Percentiles rank a stretch among this genome's conserved stretches.
phyloP scores from a whole-genome alignment of 2,797 vertebrate genomes.

The Siniperca obscura region DNA sequence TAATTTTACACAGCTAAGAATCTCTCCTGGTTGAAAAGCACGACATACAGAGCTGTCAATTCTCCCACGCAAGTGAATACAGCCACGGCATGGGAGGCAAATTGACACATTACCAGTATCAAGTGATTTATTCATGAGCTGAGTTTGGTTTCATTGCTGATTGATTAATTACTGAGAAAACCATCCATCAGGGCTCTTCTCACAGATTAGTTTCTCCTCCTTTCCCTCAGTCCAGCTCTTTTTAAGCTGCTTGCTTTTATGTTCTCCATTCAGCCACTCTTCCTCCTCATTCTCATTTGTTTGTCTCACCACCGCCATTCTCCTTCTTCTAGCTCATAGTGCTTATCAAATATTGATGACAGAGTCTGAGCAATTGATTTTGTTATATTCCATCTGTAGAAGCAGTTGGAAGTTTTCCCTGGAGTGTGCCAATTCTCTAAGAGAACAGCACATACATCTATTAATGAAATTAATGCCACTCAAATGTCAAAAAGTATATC shows the following conservation, averaged over 20 bases:
- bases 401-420: neutral
- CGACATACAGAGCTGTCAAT: neutral
- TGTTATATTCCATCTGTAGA: constrained; percentile 14
- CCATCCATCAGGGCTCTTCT: neutral
- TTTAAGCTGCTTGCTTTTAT: too few species aligned
- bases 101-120: constrained; percentile 21
- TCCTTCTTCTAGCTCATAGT: neutral
- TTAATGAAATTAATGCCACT: neutral
- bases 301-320: neutral
- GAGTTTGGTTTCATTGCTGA: constrained; percentile 8
- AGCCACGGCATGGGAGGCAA: neutral
- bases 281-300: constrained; percentile 7
- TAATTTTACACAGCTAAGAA: constrained; percentile 15
- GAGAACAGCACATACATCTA: neutral
- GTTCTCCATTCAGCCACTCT: neutral
- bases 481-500: neutral
- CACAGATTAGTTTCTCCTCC: neutral
- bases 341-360: constrained; percentile 52
- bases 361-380: constrained; percentile 41
- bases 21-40: constrained; percentile 23
- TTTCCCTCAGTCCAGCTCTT: neutral
- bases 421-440: neutral
- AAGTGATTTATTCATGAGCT: constrained; percentile 25
- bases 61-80: constrained; percentile 18
- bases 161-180: neutral